Base-by-base conservation (phyloP, 2,888 invertebrate genomes). In the Volucella bombylans region DNA sequence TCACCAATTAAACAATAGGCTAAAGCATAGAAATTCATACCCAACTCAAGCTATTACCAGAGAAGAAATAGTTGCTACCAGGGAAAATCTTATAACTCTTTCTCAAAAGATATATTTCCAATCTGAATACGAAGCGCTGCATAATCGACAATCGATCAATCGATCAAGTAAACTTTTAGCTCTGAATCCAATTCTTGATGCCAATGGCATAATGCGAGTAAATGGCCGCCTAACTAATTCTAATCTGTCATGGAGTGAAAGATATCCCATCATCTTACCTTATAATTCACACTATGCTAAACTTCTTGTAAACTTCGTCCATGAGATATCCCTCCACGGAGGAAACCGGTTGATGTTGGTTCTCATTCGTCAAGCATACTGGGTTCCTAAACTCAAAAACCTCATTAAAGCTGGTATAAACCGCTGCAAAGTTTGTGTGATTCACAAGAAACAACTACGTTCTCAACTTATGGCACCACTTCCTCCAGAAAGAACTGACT, bases 291-390 rank as follows among this genome's bases (percentile, higher is more conserved):
- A 18, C 18, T 18, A 18, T 38, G 52, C 65, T 8, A 49, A 68
- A 23, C 18, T 86, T 0, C 54, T 43, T 41, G 18, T 86, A 0
- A 8, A 62, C 4, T 76, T 82, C n/a, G 10, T 59, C 0, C 79
- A 86, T n/a, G 18, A 67, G 1, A 31, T 86, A 4, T 64, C 76
- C 0, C 49, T 86, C 4, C 81, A 86, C 12, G 82, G 80, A 2
- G 68, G 68, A 45, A 67, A 67, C 8, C 72, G 57, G 23, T 38
- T 57, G 0, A 82, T 86, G 77, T 4, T 77, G 0, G 10, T 62
- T 4, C 43, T 72, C 0, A 54, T 77, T 8, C 14, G 74, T 4
- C 31, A 23, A 12, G 77, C 64, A 12, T 82, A 77, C 47, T 86
- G 61, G 15, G 52, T 82, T 4, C 47, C 69, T 0, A 41, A 59